These are phyloP conservation scores for Agonopterix heracliana DNA, from an alignment of 2,888 invertebrate species.

Conservation along the genomic window DNA sequence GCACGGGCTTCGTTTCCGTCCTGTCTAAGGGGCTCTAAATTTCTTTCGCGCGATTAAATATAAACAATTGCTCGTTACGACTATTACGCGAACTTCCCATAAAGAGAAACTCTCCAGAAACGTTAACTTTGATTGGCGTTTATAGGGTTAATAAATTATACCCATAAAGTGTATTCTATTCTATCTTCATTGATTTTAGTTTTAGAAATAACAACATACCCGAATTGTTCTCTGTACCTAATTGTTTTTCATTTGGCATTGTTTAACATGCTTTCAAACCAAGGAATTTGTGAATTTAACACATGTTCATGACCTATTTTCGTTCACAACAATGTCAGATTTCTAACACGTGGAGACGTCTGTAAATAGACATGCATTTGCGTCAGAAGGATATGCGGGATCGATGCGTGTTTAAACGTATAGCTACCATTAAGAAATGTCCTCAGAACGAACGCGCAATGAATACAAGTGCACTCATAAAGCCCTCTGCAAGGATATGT, in stretches of 20 bases:
- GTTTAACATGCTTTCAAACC: background rate
- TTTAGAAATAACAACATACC: too few species aligned
- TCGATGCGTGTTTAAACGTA: background rate
- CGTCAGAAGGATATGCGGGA: slow-evolving; percentile 23
- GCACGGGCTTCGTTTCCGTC: slow-evolving; percentile 68
- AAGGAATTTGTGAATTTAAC: slow-evolving; percentile 20
- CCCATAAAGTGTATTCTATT: too few species aligned
- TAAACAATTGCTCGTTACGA: background rate
- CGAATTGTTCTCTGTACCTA: too few species aligned
- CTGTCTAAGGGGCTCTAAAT: slow-evolving; percentile 32
- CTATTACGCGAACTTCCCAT: background rate
- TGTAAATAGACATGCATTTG: slow-evolving; percentile 23
- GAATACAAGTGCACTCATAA: slow-evolving; percentile 45
- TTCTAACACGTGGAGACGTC: slow-evolving; percentile 33
- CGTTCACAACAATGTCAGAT: slow-evolving; percentile 33
- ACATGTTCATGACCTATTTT: slow-evolving; percentile 37
- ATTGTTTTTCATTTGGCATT: background rate
- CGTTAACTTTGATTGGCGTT: background rate
- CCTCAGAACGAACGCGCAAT: slow-evolving; percentile 29
- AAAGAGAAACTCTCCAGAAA: background rate
- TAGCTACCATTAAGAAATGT: slow-evolving; percentile 23
- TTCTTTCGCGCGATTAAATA: slow-evolving; percentile 1
- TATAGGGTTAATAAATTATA: too few species aligned
- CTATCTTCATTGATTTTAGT: too few species aligned
- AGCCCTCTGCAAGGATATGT: slow-evolving; percentile 34